phyloP scores from a whole-genome alignment of 1,140 invertebrate species.

The Drosophila truncata region DNA sequence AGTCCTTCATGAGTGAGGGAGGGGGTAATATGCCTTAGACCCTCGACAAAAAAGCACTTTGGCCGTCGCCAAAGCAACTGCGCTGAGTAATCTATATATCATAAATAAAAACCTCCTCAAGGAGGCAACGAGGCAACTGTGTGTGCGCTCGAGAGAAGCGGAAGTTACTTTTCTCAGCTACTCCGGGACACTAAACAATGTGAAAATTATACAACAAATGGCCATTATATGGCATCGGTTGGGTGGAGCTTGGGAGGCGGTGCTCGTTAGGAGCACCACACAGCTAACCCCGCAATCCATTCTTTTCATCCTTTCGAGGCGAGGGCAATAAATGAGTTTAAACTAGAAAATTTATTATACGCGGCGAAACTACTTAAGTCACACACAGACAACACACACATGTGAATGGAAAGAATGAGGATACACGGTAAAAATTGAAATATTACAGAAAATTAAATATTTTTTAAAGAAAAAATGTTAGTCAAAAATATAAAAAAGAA shows the following conservation, averaged over 20 bases:
- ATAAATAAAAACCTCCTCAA: slow-evolving; percentile 65
- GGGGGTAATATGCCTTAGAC: slow-evolving; percentile 1
- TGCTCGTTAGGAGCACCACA: slow-evolving; percentile 19
- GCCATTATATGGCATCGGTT: slow-evolving; percentile 60
- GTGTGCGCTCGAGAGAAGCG: slow-evolving; percentile 13
- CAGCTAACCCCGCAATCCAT: slow-evolving; percentile 29
- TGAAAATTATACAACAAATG: slow-evolving; percentile 82
- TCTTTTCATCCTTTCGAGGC: slow-evolving; percentile 48
- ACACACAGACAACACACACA: slow-evolving; percentile 18
- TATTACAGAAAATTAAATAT: too few relatives aligned
- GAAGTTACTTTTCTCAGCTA: slow-evolving; percentile 43
- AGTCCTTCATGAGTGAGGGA: not conserved
- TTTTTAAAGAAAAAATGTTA: too few relatives aligned
- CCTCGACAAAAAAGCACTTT: slow-evolving; percentile 26
- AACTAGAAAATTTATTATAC: slow-evolving; percentile 83
- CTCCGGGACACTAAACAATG: slow-evolving; percentile 72
- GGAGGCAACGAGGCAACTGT: too few relatives aligned
- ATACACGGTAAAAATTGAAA: not conserved
- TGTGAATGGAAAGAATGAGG: slow-evolving; percentile 1
- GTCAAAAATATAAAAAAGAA: not conserved
- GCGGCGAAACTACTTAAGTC: slow-evolving; percentile 79
- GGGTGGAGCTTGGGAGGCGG: slow-evolving; percentile 12
- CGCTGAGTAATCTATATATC: slow-evolving; percentile 64
- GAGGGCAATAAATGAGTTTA: slow-evolving; percentile 80
- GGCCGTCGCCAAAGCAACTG: slow-evolving; percentile 41